Base-by-base conservation (phyloP, 2,888 invertebrate genomes). In the Diarsia brunnea region DNA sequence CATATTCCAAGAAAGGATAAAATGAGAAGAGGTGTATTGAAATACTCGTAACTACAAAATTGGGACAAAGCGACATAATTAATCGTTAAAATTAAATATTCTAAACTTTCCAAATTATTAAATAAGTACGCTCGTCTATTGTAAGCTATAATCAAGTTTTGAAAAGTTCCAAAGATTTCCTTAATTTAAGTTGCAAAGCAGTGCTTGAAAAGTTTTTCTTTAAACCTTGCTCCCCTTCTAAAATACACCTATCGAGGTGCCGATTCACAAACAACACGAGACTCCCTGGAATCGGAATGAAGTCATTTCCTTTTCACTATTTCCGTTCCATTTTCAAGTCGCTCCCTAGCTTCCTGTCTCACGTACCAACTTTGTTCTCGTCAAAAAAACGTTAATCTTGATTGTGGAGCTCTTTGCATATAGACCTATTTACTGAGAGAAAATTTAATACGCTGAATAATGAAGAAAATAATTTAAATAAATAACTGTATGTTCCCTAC, bases 301-400 rank as follows among this genome's bases (percentile, higher is more conserved):
- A 91, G 89, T 90, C 90, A 89, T 91, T 91, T 91, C 91, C 91
- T 82, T 86, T 88, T 84, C 79, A 90, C 91, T 90, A 91, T 89
- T 91, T 90, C 91, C 91, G 89, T 90, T 91, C 87, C 86, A 87
- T 90, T 91, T 89, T 88, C 87, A 87, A 90, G 85, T 87, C 87
- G 81, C 84, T 86, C 83, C 85, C 85, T 77, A 73, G 82, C 88
- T 89, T 90, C 90, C 90, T 85, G 84, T 74, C 79, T 86, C 73
- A 84, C 86, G 82, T 82, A 77, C 72, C 55, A 64, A 80, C 82
- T 84, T 82, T 75, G 72, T 84, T 64, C 82, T 75, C 74, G 70
- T 89, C 86, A 82, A 86, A 87, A 88, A 77, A 77, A 80, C 49
- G 31, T 79, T 75, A 77, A 83, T 84, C 81, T 79, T 78, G 78